Percentiles rank a stretch among this genome's conserved stretches.
Evolutionary conservation across 2,888 invertebrate genomes (phyloP).

Genomic region (Hirtodrosophila alboralis): DNA sequence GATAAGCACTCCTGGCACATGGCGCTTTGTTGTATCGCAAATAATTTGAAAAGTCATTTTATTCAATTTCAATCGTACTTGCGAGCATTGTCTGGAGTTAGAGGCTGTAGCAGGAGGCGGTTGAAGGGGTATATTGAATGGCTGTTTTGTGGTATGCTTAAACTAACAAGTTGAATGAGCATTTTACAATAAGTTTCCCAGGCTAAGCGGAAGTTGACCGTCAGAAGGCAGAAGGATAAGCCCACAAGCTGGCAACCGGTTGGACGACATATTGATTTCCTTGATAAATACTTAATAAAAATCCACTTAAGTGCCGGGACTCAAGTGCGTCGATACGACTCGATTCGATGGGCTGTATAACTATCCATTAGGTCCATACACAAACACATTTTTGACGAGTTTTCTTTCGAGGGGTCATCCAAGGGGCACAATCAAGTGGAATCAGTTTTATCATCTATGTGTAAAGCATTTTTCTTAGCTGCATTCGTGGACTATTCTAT

Average conservation of each 20-base stretch:
- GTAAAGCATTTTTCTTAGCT: too few species aligned
- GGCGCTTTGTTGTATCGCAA: constrained; percentile 56
- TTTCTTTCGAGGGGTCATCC: not conserved
- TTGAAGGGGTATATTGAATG: constrained; percentile 6
- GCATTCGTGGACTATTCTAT: too few species aligned
- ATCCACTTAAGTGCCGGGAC: constrained; percentile 52
- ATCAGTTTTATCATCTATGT: too few species aligned
- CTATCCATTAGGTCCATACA: constrained; percentile 3
- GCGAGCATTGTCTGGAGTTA: constrained; percentile 24
- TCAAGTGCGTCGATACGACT: constrained; percentile 11
- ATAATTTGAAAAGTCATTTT: constrained; percentile 75
- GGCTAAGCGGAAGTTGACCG: constrained; percentile 51
- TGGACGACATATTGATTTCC: constrained; percentile 70
- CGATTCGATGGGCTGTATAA: constrained; percentile 6
- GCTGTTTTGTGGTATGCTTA: constrained; percentile 6
- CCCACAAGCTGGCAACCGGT: constrained; percentile 27
- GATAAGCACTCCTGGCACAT: constrained; percentile 75
- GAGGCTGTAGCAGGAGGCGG: not conserved
- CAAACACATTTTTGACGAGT: constrained; percentile 10
- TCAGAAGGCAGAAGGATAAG: constrained; percentile 24
- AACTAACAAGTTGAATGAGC: constrained; percentile 42
- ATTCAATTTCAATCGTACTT: constrained; percentile 69
- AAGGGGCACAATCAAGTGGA: too few species aligned
- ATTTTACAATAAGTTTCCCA: constrained; percentile 51
- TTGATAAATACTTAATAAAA: constrained; percentile 71